Base-by-base conservation (phyloP, 2,888 invertebrate genomes). In the Macrosiphum euphorbiae region DNA sequence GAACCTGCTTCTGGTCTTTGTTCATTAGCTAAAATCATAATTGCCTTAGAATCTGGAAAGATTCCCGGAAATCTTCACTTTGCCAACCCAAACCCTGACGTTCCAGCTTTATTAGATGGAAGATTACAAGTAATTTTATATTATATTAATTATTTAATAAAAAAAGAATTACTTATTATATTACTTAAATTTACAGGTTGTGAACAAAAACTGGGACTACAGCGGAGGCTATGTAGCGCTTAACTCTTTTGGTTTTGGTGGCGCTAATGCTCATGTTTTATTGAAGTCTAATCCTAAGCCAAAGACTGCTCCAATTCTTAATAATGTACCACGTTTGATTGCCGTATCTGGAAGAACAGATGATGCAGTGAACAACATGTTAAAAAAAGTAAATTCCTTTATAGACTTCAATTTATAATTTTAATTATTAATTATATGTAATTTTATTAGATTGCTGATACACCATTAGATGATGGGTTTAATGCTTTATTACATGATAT, bases 201-300 rank as follows among this genome's bases (percentile, higher is more conserved):
- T 99, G 44, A 97, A 98, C 95, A 97, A 97, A 96, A 97, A 98
- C 95, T 97, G 97, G 94, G 97, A 97, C 52, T 99, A 98, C 98
- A 97, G 97, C 93, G 99, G 99, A 90, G 99, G 99, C n/a, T 97
- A 98, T 94, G 97, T 98, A 92, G 99, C 98, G 47, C 96, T 99
- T 58, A 99, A 99, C 96, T 99, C 99, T 20, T 99, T 99, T 96
- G 99, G 99, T 41, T 99, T 99, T 96, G 99, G 99, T 94, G 99
- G 99, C 93, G 98, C 99, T 87, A 99, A 99, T 96, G 98, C 98
- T n/a, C 99, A 99, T 96, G 96, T 98, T 1, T 96, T 99, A 95
- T 96, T 99, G 28, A 97, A 97, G 95, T 98, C 98, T 13, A 97
- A 98, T 96, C 97, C 97, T 1, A 97, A 97, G 95, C 97, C 97